These are phyloP conservation scores for Bolborhynchus lineola DNA, from an alignment of 2,113 vertebrate species.

Conservation along the genomic window DNA sequence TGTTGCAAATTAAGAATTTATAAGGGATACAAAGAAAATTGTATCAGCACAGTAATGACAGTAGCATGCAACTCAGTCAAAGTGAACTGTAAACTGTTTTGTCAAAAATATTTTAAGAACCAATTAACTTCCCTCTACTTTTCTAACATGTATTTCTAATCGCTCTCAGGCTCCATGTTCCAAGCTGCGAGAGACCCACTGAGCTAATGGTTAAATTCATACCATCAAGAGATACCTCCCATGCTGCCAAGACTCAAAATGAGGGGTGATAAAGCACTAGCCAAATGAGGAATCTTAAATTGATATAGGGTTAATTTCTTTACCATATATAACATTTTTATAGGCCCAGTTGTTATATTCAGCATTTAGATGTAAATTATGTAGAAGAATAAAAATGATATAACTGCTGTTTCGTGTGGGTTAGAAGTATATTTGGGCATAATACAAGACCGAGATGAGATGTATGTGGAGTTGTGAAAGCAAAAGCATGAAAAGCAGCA, in stretches of 20 bases:
- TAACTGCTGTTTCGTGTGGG: background rate
- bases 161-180: background rate
- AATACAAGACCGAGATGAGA: background rate
- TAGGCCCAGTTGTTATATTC: background rate
- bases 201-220: background rate
- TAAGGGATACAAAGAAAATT: background rate
- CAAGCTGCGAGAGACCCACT: background rate
- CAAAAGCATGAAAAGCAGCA: background rate
- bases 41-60: background rate
- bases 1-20: background rate
- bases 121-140: background rate
- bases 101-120: background rate
- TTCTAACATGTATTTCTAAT: background rate
- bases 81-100: background rate
- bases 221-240: background rate
- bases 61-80: background rate
- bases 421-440: background rate
- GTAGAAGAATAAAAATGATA: background rate
- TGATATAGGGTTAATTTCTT: background rate
- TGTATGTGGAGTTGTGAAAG: background rate
- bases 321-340: background rate
- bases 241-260: background rate
- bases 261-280: background rate
- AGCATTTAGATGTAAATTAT: background rate
- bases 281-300: accelerated